Evolutionary conservation across 2,797 vertebrate species (phyloP).

Genomic region (Echiichthys vipera): DNA sequence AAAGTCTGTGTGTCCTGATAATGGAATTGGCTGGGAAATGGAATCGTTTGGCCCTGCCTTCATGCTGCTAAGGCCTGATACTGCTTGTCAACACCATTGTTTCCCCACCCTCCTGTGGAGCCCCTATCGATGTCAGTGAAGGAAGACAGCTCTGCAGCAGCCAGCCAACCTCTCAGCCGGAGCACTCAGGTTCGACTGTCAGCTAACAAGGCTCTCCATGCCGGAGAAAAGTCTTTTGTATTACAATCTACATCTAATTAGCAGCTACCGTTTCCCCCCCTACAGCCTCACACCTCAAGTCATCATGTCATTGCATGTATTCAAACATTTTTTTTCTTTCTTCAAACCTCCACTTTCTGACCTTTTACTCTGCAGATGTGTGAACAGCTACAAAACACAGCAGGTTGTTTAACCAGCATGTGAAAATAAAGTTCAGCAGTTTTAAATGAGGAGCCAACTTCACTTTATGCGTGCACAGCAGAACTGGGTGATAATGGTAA

Average conservation of each 20-base stretch:
- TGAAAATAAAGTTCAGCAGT: not conserved
- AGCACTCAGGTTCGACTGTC: slow-evolving; percentile 61
- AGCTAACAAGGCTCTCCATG: slow-evolving; percentile 64
- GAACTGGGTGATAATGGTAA: not conserved
- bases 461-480: not conserved
- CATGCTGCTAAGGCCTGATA: slow-evolving; percentile 76
- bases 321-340: slow-evolving; percentile 25
- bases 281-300: slow-evolving; percentile 33
- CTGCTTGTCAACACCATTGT: slow-evolving; percentile 82
- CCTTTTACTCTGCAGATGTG: slow-evolving; percentile 18
- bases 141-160: slow-evolving; percentile 65
- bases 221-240: slow-evolving; percentile 48
- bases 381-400: slow-evolving; percentile 20
- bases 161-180: slow-evolving; percentile 57
- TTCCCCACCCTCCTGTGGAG: slow-evolving; percentile 69
- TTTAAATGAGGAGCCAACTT: not conserved
- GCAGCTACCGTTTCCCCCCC: slow-evolving; percentile 26
- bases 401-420: slow-evolving; percentile 8
- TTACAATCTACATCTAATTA: slow-evolving; percentile 63
- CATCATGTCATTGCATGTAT: slow-evolving; percentile 12
- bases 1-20: slow-evolving; percentile 82
- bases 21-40: slow-evolving; percentile 83
- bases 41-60: slow-evolving; percentile 78
- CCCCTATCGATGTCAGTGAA: slow-evolving; percentile 75
- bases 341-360: slow-evolving; percentile 14